phyloP scores from a whole-genome alignment of 2,113 vertebrate genomes.

The Bos javanicus region DNA sequence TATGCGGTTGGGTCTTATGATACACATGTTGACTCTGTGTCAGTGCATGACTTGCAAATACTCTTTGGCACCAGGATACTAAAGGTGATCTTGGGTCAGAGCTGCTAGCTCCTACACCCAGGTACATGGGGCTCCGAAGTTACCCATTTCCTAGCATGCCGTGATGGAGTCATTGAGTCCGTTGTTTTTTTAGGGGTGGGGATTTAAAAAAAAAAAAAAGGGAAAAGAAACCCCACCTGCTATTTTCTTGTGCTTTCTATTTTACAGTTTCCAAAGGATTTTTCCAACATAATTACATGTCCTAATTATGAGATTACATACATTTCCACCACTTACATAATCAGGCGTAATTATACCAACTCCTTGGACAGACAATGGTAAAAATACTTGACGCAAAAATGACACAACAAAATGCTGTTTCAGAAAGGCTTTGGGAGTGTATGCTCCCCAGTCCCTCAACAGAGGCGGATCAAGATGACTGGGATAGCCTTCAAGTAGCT shows the following conservation, averaged over 20 bases:
- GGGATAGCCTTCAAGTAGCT: background rate
- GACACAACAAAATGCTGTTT: constrained; percentile 54
- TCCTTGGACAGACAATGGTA: constrained; percentile 4
- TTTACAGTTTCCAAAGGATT: constrained; percentile 55
- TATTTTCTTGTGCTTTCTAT: background rate
- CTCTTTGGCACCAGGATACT: background rate
- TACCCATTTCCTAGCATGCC: background rate
- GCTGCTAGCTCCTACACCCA: background rate
- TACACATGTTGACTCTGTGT: background rate
- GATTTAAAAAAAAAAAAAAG: background rate
- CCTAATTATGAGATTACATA: constrained; percentile 73
- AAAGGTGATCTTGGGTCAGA: background rate
- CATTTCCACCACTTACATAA: constrained; percentile 67
- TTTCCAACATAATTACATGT: constrained; percentile 64
- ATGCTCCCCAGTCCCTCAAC: background rate
- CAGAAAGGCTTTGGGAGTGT: background rate
- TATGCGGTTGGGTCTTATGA: background rate
- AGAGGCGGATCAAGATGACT: background rate
- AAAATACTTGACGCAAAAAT: constrained; percentile 64
- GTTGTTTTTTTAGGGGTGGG: constrained; percentile 1
- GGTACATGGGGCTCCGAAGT: background rate
- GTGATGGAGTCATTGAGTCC: background rate
- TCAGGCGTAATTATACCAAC: constrained; percentile 70
- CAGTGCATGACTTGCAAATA: background rate
- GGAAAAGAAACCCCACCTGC: background rate